Evolutionary conservation across 92 coral and sea anemone genomes (phyloP).

Genomic region (Blastomussa wellsi): DNA sequence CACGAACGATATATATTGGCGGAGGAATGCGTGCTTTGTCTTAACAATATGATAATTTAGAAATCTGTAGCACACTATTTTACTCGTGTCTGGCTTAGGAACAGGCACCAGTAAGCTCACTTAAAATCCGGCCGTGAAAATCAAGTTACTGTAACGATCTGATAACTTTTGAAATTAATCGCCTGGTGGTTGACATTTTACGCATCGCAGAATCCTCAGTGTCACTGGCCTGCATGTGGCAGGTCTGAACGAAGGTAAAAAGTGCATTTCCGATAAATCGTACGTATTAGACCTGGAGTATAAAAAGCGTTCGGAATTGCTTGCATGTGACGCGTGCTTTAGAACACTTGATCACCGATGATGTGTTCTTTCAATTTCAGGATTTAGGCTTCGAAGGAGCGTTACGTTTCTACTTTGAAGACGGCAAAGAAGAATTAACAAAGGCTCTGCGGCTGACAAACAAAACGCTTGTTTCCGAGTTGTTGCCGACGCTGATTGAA

Average conservation of each 20-base stretch:
- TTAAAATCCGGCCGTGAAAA: slow-evolving; percentile 2
- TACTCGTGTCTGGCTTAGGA: slow-evolving; percentile 15
- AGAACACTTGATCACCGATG: slow-evolving; percentile 17
- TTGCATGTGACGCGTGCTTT: slow-evolving; percentile 19
- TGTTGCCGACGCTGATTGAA: slow-evolving; percentile 90
- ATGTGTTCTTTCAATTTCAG: slow-evolving; percentile 50
- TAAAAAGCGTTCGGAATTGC: slow-evolving; percentile 22
- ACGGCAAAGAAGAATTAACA: slow-evolving; percentile 90
- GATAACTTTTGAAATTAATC: background rate
- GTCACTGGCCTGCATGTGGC: slow-evolving; percentile 1
- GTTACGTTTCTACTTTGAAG: slow-evolving; percentile 89
- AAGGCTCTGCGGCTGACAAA: slow-evolving; percentile 91
- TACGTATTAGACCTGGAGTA: background rate
- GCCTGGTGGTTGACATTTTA: slow-evolving; percentile 17
- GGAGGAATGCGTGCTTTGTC: slow-evolving; percentile 13
- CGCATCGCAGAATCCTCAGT: slow-evolving; percentile 20
- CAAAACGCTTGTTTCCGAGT: slow-evolving; percentile 81
- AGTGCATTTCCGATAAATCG: slow-evolving; percentile 18
- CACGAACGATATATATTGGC: slow-evolving; percentile 30
- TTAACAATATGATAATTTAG: slow-evolving; percentile 4
- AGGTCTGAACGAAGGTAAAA: slow-evolving; percentile 25
- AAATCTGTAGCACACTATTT: background rate
- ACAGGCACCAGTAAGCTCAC: slow-evolving; percentile 2
- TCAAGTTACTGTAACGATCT: slow-evolving; percentile 12
- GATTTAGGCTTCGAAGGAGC: slow-evolving; percentile 95